Evolutionary conservation across 1,140 invertebrate species (phyloP).

Genomic region (Macrocentrus cingulum): DNA sequence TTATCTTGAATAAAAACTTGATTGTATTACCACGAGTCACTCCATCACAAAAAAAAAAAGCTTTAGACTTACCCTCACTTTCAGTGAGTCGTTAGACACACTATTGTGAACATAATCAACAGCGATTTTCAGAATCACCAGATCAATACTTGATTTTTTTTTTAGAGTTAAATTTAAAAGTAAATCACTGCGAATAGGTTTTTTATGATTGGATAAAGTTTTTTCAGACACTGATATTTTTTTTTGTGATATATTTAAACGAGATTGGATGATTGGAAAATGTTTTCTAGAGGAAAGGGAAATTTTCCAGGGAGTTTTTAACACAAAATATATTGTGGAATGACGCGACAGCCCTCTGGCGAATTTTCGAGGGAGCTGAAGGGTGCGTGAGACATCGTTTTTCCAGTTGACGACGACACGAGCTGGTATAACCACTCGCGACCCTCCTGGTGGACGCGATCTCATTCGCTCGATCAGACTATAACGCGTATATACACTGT

Average conservation of each 20-base stretch:
- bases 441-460: background rate
- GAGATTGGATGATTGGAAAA: background rate
- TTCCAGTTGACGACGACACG: slow-evolving; percentile 23
- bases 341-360: slow-evolving; percentile 11
- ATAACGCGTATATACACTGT: background rate
- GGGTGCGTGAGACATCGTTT: slow-evolving; percentile 26
- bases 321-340: slow-evolving; percentile 20
- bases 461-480: background rate
- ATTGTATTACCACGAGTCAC: slow-evolving; percentile 11
- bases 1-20: slow-evolving; percentile 9
- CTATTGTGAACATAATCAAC: too few relatives aligned
- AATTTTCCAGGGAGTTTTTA: slow-evolving; percentile 6
- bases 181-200: too few relatives aligned
- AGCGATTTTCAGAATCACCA: too few relatives aligned
- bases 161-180: too few relatives aligned
- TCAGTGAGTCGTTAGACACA: background rate
- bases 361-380: slow-evolving; percentile 14
- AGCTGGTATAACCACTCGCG: background rate
- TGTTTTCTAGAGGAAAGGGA: background rate
- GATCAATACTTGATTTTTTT: too few relatives aligned
- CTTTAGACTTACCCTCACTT: background rate
- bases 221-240: background rate
- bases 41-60: slow-evolving; percentile 1
- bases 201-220: background rate
- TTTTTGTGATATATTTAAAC: too few relatives aligned